Evolutionary conservation across 1,140 invertebrate species (phyloP).

Genomic region (Neodiprion virginianus): DNA sequence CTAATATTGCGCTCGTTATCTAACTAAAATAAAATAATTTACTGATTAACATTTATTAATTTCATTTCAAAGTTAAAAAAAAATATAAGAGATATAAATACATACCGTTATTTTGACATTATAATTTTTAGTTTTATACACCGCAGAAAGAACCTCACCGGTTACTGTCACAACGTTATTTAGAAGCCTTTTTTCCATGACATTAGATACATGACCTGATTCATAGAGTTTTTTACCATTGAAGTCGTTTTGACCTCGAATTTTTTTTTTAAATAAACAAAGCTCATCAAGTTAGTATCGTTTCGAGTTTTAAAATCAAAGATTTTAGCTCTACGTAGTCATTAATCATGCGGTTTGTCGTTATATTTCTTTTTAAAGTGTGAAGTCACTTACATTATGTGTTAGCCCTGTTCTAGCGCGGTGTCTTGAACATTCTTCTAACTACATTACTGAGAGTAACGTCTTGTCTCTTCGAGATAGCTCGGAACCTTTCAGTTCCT

Average conservation of each 20-base stretch:
- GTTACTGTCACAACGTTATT: neutral
- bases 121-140: constrained; percentile 18
- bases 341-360: no score
- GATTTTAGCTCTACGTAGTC: no score
- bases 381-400: no score
- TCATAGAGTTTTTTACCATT: constrained; percentile 17
- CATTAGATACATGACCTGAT: constrained; percentile 19
- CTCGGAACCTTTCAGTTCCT: no score
- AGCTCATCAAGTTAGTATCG: no score
- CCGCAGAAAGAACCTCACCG: constrained; percentile 21
- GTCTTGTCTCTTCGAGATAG: no score
- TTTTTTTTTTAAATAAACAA: no score
- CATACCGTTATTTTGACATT: constrained; percentile 24
- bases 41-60: neutral
- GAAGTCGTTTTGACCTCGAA: constrained; percentile 16
- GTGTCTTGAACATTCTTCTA: no score
- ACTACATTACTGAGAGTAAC: no score
- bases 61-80: neutral
- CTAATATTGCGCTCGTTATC: constrained; percentile 17
- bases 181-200: constrained; percentile 15
- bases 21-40: constrained; percentile 21
- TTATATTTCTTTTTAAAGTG: no score
- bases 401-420: no score
- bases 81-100: neutral
- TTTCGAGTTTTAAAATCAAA: no score